Percentiles rank a stretch among this genome's conserved stretches.
These are phyloP conservation scores for Grallaria varia DNA, from an alignment of 2,113 vertebrate species.

Conservation along the genomic window DNA sequence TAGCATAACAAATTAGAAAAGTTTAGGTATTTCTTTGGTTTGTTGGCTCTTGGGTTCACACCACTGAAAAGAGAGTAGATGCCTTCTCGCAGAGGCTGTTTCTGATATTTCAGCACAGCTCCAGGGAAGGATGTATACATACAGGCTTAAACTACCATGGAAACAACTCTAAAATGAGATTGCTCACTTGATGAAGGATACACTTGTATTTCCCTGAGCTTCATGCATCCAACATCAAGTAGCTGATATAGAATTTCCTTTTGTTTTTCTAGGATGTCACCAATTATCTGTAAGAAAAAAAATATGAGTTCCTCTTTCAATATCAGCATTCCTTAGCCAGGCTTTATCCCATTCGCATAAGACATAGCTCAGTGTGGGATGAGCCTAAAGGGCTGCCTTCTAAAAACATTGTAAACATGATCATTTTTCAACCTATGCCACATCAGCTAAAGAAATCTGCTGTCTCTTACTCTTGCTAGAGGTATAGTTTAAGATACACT, in stretches of 20 bases:
- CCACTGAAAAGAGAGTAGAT: neutral
- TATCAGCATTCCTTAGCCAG: neutral
- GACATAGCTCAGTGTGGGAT: neutral
- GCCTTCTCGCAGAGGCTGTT: neutral
- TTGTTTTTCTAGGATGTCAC: neutral
- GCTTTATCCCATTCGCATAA: neutral
- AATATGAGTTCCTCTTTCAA: neutral
- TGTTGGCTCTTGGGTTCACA: neutral
- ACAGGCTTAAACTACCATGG: neutral
- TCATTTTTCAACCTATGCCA: neutral
- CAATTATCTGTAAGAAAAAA: neutral
- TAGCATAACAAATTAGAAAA: neutral
- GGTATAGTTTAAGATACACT: neutral
- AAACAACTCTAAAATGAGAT: neutral
- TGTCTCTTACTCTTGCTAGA: neutral
- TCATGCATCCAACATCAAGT: neutral
- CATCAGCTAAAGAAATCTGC: neutral
- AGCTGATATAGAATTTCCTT: neutral
- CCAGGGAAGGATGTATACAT: neutral
- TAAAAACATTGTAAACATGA: neutral
- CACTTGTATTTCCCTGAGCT: neutral
- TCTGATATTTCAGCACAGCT: neutral
- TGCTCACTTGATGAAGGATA: neutral
- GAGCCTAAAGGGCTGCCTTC: neutral
- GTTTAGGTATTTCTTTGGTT: neutral